Evolutionary conservation across 2,113 vertebrate species (phyloP).

Genomic region (Hucho hucho): DNA sequence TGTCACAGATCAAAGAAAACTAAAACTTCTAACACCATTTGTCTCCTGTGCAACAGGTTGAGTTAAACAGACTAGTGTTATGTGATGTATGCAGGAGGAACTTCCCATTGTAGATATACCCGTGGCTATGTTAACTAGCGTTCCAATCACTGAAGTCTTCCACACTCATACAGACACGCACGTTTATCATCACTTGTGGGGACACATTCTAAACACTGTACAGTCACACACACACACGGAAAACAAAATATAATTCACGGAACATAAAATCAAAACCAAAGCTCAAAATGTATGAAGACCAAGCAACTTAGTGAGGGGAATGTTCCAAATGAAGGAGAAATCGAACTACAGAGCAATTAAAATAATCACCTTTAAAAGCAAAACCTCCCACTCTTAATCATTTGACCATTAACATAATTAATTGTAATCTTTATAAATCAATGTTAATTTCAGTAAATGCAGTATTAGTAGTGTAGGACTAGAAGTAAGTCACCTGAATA

Average conservation of each 20-base stretch:
- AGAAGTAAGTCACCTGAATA: slow-evolving; percentile 36
- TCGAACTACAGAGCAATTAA: background rate
- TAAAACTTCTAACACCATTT: slow-evolving; percentile 8
- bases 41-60: background rate
- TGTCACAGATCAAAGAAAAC: slow-evolving; percentile 5
- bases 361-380: background rate
- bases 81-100: background rate
- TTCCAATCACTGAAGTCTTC: background rate
- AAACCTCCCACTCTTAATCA: background rate
- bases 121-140: slow-evolving; percentile 1
- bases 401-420: background rate
- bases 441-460: slow-evolving; percentile 29
- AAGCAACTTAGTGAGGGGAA: slow-evolving; percentile 21
- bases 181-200: background rate
- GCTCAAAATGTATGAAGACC: slow-evolving; percentile 13
- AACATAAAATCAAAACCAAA: background rate
- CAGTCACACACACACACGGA: slow-evolving; percentile 1
- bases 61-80: background rate
- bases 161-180: slow-evolving; percentile 14
- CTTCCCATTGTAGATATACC: background rate
- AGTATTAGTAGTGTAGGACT: slow-evolving; percentile 24
- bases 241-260: background rate
- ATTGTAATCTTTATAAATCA: background rate
- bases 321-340: slow-evolving; percentile 14
- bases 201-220: slow-evolving; percentile 7